Conservation (phyloP, 1,140 invertebrate genomes). For the Idris sp. region DNA sequence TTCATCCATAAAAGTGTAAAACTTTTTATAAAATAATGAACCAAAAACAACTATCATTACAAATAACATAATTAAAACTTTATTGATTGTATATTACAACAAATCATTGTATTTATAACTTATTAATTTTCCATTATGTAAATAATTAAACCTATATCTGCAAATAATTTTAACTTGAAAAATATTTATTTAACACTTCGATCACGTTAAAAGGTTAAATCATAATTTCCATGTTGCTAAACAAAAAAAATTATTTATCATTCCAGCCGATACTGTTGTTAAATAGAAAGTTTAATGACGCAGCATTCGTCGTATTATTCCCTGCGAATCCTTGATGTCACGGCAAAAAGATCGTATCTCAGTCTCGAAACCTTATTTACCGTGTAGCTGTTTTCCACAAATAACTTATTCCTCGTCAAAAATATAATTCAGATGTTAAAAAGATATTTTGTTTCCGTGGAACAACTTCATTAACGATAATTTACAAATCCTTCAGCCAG, state of each 20-base stretch:
- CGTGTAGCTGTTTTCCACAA: slow-evolving; percentile 44
- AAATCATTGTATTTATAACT: no score
- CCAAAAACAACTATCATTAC: no score
- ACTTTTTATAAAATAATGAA: no score
- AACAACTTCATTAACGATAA: slow-evolving; percentile 62
- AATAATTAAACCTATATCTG: no score
- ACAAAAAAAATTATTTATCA: slow-evolving; percentile 23
- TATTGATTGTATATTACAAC: no score
- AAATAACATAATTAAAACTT: no score
- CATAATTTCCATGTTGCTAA: no score
- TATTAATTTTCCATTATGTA: no score
- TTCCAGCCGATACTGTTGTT: slow-evolving; percentile 13
- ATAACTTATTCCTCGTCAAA: slow-evolving; percentile 56
- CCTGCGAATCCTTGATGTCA: slow-evolving; percentile 10
- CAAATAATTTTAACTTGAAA: no score
- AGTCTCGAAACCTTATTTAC: slow-evolving; percentile 37
- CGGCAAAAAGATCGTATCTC: slow-evolving; percentile 42
- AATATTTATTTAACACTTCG: no score
- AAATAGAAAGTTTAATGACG: slow-evolving; percentile 42
- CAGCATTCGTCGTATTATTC: slow-evolving; percentile 37
- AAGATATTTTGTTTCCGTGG: slow-evolving; percentile 50
- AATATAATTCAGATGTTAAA: slow-evolving; percentile 56
- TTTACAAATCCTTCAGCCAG: slow-evolving; percentile 58
- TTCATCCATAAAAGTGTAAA: no score
- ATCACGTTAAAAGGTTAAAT: no score